Conservation (phyloP, 1,140 invertebrate genomes). For the Macrocentrus cingulum region DNA sequence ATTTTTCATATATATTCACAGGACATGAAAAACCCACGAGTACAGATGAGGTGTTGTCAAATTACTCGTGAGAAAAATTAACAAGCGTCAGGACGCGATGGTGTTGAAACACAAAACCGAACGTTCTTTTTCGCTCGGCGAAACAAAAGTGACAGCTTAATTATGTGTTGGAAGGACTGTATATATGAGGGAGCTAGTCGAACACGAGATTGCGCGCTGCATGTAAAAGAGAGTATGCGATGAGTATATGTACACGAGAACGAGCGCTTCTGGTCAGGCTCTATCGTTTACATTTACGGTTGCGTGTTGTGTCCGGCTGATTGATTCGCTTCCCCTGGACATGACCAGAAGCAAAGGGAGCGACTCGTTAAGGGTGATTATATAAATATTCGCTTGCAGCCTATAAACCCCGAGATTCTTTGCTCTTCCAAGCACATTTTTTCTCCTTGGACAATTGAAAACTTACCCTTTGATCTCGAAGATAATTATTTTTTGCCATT, state of each 20-base stretch:
- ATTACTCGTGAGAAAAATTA: too few relatives aligned
- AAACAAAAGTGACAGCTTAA: slow-evolving; percentile 38
- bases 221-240: slow-evolving; percentile 20
- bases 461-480: too few relatives aligned
- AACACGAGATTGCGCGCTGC: slow-evolving; percentile 1
- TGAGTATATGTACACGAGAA: slow-evolving; percentile 27
- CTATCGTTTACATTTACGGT: slow-evolving; percentile 4
- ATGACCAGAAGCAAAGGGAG: slow-evolving; percentile 2
- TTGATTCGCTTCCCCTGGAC: slow-evolving; percentile 19
- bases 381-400: too few relatives aligned
- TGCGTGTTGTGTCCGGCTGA: slow-evolving; percentile 16
- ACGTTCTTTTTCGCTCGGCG: background rate
- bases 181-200: slow-evolving; percentile 14
- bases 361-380: background rate
- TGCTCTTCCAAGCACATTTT: too few relatives aligned
- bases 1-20: too few relatives aligned
- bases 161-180: slow-evolving; percentile 36
- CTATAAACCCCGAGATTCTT: too few relatives aligned
- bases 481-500: too few relatives aligned
- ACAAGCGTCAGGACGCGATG: background rate
- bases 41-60: too few relatives aligned
- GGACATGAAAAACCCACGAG: too few relatives aligned
- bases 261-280: slow-evolving; percentile 1
- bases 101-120: background rate
- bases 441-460: too few relatives aligned